These are phyloP conservation scores for Anoplophora glabripennis DNA, from an alignment of 1,140 invertebrate species.

Conservation along the genomic window DNA sequence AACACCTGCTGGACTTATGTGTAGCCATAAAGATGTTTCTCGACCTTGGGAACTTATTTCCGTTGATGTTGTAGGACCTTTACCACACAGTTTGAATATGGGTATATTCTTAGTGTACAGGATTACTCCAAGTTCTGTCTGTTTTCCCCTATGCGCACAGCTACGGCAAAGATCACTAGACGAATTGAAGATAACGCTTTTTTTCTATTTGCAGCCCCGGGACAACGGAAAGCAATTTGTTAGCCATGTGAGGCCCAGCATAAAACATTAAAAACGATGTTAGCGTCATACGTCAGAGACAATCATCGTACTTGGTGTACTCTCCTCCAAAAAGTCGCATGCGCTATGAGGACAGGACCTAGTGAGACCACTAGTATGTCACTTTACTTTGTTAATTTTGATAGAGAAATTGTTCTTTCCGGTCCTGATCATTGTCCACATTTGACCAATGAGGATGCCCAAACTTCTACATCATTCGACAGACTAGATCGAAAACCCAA, in stretches of 20 bases:
- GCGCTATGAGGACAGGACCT: slow-evolving; percentile 17
- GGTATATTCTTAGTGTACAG: slow-evolving; percentile 41
- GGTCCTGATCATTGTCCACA: too few relatives aligned
- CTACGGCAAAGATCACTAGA: too few relatives aligned
- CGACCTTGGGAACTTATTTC: slow-evolving; percentile 12
- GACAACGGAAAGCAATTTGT: too few relatives aligned
- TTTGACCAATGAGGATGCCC: too few relatives aligned
- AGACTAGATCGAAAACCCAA: too few relatives aligned
- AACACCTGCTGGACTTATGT: slow-evolving; percentile 36
- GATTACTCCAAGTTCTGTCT: slow-evolving; percentile 41
- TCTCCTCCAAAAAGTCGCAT: slow-evolving; percentile 15
- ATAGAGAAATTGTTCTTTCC: background rate
- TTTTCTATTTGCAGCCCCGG: too few relatives aligned
- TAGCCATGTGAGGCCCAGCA: slow-evolving; percentile 2
- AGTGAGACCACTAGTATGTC: slow-evolving; percentile 25
- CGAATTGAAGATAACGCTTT: too few relatives aligned
- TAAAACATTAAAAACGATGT: slow-evolving; percentile 29
- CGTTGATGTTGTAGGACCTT: slow-evolving; percentile 20
- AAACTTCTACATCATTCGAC: too few relatives aligned
- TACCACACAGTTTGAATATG: slow-evolving; percentile 33
- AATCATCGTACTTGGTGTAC: slow-evolving; percentile 23
- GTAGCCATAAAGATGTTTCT: slow-evolving; percentile 1
- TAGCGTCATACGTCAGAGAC: background rate
- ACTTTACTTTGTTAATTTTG: slow-evolving; percentile 33
- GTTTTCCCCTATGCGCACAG: too few relatives aligned